These are phyloP conservation scores for Stichodactyla helianthus DNA, from an alignment of 64 coral and sea anemone species.

Conservation along the genomic window DNA sequence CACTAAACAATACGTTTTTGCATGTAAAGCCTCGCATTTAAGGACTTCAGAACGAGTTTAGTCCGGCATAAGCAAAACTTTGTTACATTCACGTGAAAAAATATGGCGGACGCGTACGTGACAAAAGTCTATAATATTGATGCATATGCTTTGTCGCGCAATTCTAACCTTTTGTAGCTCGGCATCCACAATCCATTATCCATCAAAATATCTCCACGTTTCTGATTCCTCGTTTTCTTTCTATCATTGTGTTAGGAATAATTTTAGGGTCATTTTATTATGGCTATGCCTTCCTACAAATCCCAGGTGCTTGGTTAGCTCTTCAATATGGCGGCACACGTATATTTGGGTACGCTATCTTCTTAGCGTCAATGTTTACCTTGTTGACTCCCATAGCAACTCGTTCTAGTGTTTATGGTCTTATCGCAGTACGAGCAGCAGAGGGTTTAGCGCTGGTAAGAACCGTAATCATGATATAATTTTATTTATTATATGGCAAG, in stretches of 20 bases:
- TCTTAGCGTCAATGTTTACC: conserved; percentile 74
- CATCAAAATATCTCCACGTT: no score
- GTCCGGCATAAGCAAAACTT: no score
- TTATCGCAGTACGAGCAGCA: conserved; percentile 61
- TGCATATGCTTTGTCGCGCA: no score
- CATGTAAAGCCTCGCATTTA: no score
- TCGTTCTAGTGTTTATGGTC: conserved; percentile 66
- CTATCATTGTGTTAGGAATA: conserved; percentile 22
- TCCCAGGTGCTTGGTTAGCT: conserved; percentile 69
- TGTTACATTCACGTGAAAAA: no score
- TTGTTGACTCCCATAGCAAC: conserved; percentile 79
- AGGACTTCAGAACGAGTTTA: no score
- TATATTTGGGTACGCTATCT: conserved; percentile 84
- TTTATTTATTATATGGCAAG: no score
- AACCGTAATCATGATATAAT: background rate
- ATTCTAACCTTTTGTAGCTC: no score
- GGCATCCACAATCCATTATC: no score
- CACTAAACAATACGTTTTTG: no score
- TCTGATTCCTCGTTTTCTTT: background rate
- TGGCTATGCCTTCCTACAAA: conserved; percentile 72
- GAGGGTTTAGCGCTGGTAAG: conserved; percentile 78
- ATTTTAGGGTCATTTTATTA: conserved; percentile 83
- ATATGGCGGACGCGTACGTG: no score
- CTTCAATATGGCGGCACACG: conserved; percentile 67
- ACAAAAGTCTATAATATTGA: no score